Percentiles rank a stretch among this genome's conserved stretches.
Conservation (phyloP, 2,113 vertebrate species). For the Oceanodroma tethys region DNA sequence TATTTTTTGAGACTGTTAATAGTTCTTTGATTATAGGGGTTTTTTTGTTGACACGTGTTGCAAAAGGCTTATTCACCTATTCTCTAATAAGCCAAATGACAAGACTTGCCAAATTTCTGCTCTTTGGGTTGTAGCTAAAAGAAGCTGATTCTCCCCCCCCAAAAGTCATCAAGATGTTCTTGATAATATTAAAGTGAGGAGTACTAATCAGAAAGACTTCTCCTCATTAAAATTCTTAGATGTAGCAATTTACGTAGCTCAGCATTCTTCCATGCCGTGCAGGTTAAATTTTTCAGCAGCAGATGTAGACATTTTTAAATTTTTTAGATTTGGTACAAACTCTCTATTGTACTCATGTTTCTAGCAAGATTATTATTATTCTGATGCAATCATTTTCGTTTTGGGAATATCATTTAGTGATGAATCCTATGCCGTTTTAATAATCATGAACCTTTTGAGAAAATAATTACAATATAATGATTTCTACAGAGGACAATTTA, state of each 20-base stretch:
- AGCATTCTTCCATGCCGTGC: neutral
- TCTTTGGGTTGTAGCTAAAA: slow-evolving; percentile 3
- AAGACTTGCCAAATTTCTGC: neutral
- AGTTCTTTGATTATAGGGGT: neutral
- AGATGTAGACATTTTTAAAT: neutral
- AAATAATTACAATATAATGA: slow-evolving; percentile 51
- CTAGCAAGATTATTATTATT: neutral
- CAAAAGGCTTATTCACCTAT: neutral
- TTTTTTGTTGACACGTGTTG: neutral
- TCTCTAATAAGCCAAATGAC: neutral
- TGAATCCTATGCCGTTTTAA: slow-evolving; percentile 32
- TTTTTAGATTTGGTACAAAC: neutral
- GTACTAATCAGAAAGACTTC: slow-evolving; percentile 4
- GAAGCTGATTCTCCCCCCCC: neutral
- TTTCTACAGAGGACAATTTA: slow-evolving; percentile 43
- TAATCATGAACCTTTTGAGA: slow-evolving; percentile 38
- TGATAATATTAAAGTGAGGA: slow-evolving; percentile 7
- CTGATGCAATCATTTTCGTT: neutral
- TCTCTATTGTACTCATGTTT: neutral
- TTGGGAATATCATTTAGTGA: slow-evolving; percentile 17
- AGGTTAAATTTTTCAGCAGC: neutral
- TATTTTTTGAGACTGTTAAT: neutral
- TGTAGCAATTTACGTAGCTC: neutral
- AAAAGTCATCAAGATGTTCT: neutral
- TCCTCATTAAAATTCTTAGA: neutral